These are phyloP conservation scores for Actenoides hombroni DNA, from an alignment of 2,113 vertebrate genomes.

Conservation along the genomic window DNA sequence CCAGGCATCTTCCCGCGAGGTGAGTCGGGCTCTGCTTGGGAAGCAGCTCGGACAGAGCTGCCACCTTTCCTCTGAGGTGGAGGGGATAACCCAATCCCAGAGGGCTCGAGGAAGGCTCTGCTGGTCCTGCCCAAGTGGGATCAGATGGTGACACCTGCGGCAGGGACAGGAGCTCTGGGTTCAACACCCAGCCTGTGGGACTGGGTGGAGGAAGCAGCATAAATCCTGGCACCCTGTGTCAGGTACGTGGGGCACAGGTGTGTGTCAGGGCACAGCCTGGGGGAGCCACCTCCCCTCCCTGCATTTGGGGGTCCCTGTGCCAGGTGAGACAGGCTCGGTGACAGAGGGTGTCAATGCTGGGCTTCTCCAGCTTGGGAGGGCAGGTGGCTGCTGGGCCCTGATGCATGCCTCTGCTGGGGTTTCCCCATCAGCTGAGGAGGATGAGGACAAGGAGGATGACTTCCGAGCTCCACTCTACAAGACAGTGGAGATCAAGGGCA, in stretches of 20 bases:
- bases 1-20: constrained; percentile 97
- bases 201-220: not conserved
- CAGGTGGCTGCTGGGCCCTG: not conserved
- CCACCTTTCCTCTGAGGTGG: not conserved
- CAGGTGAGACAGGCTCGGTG: fast-evolving
- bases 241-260: not conserved
- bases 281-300: fast-evolving
- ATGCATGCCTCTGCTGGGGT: not conserved
- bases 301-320: not conserved
- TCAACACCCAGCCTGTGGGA: not conserved
- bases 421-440: constrained; percentile 86
- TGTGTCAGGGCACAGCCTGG: not conserved
- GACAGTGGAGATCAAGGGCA: constrained; percentile 95
- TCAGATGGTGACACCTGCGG: not conserved
- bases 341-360: fast-evolving
- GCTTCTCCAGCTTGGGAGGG: fast-evolving
- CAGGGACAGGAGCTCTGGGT: not conserved
- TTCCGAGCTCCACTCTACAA: constrained; percentile 97
- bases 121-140: fast-evolving
- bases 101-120: too few relatives aligned
- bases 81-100: not conserved
- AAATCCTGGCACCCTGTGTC: fast-evolving
- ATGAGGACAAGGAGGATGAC: constrained; percentile 98
- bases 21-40: constrained; percentile 37
- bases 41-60: not conserved